These are phyloP conservation scores for Drosophila falleni DNA, from an alignment of 2,888 invertebrate genomes.

Conservation along the genomic window DNA sequence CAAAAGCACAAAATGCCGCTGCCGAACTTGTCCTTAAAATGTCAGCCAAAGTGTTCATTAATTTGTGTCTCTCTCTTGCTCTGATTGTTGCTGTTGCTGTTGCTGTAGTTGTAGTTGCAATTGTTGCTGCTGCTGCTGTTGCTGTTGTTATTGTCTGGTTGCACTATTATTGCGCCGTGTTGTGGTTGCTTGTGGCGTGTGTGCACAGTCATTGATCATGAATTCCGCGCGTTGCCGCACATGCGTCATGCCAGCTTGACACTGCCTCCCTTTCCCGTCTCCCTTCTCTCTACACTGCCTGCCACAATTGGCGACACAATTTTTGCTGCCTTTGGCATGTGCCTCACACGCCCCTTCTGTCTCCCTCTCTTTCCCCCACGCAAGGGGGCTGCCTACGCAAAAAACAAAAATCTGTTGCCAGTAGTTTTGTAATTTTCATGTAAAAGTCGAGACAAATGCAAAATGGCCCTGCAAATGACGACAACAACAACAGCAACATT, in stretches of 20 bases:
- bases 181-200: constrained; percentile 62
- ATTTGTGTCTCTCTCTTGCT: constrained; percentile 69
- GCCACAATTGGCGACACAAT: constrained; percentile 74
- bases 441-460: constrained; percentile 79
- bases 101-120: constrained; percentile 37
- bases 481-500: constrained; percentile 27
- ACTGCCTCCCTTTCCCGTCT: constrained; percentile 29
- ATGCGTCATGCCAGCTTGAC: constrained; percentile 74
- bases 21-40: constrained; percentile 81
- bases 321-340: constrained; percentile 75
- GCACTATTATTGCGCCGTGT: constrained; percentile 59
- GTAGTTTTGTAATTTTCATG: constrained; percentile 81
- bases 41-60: constrained; percentile 80
- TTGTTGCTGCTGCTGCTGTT: constrained; percentile 49
- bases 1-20: constrained; percentile 49
- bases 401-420: constrained; percentile 63
- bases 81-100: constrained; percentile 44
- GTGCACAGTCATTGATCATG: constrained; percentile 80
- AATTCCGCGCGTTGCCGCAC: constrained; percentile 74
- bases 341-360: constrained; percentile 31
- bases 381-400: constrained; percentile 63
- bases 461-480: constrained; percentile 76
- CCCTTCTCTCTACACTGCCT: constrained; percentile 4
- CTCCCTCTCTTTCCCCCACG: neutral
- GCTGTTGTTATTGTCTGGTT: constrained; percentile 58